Evolutionary conservation across 37 sponge, comb jelly and placozoan species (phyloP).

Genomic region (Aplysina aerophoba): DNA sequence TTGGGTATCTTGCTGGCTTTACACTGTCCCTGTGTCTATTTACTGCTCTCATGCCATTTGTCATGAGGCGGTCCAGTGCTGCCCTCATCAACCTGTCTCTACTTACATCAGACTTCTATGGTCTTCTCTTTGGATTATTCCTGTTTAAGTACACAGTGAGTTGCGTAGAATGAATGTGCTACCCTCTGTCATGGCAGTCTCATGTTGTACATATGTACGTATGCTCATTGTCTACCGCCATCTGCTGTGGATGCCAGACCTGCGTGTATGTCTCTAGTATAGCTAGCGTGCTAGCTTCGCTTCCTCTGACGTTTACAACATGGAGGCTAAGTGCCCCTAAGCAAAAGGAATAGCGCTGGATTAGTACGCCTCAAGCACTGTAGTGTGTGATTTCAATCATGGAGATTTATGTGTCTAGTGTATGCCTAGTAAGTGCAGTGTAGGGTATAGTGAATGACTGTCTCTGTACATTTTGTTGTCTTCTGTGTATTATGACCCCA

Average conservation of each 20-base stretch:
- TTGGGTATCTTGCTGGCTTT: constrained; percentile 59
- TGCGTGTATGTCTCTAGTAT: background rate
- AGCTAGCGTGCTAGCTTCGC: background rate
- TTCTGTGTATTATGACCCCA: background rate
- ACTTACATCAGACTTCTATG: constrained; percentile 87
- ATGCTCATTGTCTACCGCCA: no score
- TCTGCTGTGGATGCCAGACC: background rate
- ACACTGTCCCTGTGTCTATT: constrained; percentile 52
- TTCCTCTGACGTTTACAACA: no score
- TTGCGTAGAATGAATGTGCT: background rate
- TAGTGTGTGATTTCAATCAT: no score
- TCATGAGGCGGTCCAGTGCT: constrained; percentile 79
- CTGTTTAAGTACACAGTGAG: constrained; percentile 81
- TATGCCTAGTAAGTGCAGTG: no score
- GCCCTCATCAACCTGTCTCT: constrained; percentile 82
- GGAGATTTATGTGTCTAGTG: no score
- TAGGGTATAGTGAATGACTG: no score
- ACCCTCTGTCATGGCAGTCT: no score
- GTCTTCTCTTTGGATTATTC: constrained; percentile 74
- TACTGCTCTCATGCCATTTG: constrained; percentile 62
- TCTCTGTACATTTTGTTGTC: background rate
- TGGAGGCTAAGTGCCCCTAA: no score
- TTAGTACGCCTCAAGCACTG: no score
- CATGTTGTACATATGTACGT: no score
- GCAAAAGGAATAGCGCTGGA: no score